Evolutionary conservation across 2,797 vertebrate species (phyloP).

Genomic region (Enteromius trimaculatus): DNA sequence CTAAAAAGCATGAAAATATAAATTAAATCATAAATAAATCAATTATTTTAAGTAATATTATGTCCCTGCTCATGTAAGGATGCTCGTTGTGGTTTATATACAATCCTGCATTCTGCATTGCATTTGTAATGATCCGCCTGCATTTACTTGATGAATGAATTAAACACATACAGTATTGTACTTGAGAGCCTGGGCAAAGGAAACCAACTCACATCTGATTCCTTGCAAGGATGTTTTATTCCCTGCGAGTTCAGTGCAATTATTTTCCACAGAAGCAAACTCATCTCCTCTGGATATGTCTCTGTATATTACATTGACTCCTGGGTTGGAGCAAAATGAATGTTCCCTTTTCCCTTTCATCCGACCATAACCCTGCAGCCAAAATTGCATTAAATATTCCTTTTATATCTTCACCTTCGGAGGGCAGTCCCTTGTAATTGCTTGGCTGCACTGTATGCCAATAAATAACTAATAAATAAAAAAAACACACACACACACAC

Average conservation of each 20-base stretch:
- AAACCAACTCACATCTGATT: conserved; percentile 8
- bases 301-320: conserved; percentile 51
- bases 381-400: conserved; percentile 54
- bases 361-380: conserved; percentile 37
- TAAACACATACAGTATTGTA: neutral
- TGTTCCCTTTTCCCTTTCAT: conserved; percentile 44
- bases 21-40: neutral
- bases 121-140: neutral
- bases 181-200: neutral
- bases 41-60: neutral
- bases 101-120: neutral
- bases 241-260: conserved; percentile 16
- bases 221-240: conserved; percentile 1
- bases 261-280: conserved; percentile 44
- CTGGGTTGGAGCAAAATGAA: conserved; percentile 44
- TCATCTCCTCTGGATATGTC: conserved; percentile 50
- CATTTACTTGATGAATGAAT: conserved; percentile 3
- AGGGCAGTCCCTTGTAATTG: conserved; percentile 44
- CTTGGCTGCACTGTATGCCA: conserved; percentile 49
- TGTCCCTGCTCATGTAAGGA: neutral
- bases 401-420: conserved; percentile 52
- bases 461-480: conserved; percentile 44
- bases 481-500: neutral
- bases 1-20: neutral
- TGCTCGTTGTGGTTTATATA: neutral